Base-by-base conservation (phyloP, 2,113 vertebrate species). In the Notothenia rossii region DNA sequence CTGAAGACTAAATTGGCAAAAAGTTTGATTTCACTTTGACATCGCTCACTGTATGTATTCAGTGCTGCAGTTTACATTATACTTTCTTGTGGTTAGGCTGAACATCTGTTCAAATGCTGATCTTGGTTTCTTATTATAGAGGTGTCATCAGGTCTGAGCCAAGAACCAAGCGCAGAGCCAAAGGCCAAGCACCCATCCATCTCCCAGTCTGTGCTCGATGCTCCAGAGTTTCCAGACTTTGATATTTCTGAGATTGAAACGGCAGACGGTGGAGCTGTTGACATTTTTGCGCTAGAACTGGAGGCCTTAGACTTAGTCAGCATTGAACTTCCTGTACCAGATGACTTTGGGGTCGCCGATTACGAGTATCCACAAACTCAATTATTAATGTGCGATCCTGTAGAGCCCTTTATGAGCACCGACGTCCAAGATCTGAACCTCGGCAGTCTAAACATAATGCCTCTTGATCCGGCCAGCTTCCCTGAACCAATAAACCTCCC, bases 171-270 rank as follows among this genome's bases (percentile, higher is more conserved):
- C 11, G 63, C 72, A 20, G 79, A 85, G 33, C 64, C 71, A 5
- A 50, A 68, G 0, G 22, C 61, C 11, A 71, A 83, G 54, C 74
- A 45, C 5, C 76, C 73, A 36, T 67, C 68, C 22, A 1, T 85
- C 18, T 49, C 75, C 56, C 74, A 60, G 49, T 53, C 83, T 29
- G 71, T 79, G 3, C 84, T 94, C 9, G 82, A 84, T 0, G 81
- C 86, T 72, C 93, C 93, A 1, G 86, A 93, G 48, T 92, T 93
- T 62, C 87, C 92, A 22, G 92, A 95, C 65, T 92, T 94, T 86
- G 86, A 91, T 14, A 85, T 22, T 68, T 77, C 73, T 1, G 91
- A 90, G 18, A 63, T 86, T 3, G 93, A 91, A 77, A 58, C 72
- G 0, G 53, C 68, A 13, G 86, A 82, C 29, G 33, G 53, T 13